Evolutionary conservation across 2,113 vertebrate genomes (phyloP), one percentile per base, ranked within the genome.

Genomic region (Microtus ochrogaster): DNA sequence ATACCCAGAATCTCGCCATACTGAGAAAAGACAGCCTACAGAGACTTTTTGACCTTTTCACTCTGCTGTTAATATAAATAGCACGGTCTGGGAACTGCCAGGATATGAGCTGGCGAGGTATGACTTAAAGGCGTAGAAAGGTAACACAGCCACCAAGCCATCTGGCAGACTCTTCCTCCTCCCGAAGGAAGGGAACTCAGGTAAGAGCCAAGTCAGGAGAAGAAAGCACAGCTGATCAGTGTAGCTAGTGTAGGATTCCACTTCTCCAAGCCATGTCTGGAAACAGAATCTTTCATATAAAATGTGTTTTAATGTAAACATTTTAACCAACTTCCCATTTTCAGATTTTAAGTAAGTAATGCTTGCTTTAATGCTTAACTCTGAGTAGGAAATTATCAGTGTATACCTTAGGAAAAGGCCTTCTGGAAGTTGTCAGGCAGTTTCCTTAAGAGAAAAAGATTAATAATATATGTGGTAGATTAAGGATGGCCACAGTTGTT

Each of bases 1-100:
- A 99, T 99, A 97, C 99, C 99, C 95, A 99, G 97, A 96, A 99
- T 99, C 97, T 99, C 99, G 1, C 99, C 99, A 66, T 99, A 99
- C 97, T 99, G 99, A 1, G 99, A 99, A 98, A 99, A 99, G 94
- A 99, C 99, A 77, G 99, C 99, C 1, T 99, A 99, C 1, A 99
- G 98, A 7, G 99, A 99, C 94, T 99, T 70, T 30, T 52, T 70
- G 41, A 99, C 99, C 96, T n/a, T 72, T n/a, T 72, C 47, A 17
- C 36, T 26, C 4, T 17, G 78, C 99, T 99, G 98, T 99, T 99
- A 97, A 99, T 39, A 72, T 72, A 36, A 13, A 36, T 49, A 24
- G 21, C 22, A 0, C 99, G 1, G 98, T 95, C 0, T 99, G 99
- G 98, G 98, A 41, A 98, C 97, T 0, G 99, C 97, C 99, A 99